Conservation (phyloP, 2,888 invertebrate genomes). For the Hofmannophila pseudospretella region DNA sequence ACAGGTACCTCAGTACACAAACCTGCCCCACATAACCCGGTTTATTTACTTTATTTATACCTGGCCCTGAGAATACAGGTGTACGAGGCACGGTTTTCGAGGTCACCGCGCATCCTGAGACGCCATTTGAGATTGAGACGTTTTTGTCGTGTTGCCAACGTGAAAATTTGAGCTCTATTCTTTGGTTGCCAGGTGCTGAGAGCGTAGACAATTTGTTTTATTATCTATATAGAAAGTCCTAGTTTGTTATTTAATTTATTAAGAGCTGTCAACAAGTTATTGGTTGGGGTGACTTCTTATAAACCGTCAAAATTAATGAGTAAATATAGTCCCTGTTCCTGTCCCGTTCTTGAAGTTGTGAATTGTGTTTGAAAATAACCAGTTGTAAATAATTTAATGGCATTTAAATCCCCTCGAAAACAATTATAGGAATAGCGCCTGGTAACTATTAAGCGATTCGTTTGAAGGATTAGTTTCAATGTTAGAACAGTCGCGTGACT, state of each 20-base stretch:
- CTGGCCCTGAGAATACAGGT: slow-evolving; percentile 36
- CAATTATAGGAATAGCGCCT: neutral
- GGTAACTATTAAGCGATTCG: neutral
- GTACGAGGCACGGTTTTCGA: slow-evolving; percentile 34
- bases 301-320: no score
- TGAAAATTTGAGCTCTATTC: neutral
- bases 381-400: no score
- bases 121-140: slow-evolving; percentile 9
- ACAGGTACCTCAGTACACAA: slow-evolving; percentile 18
- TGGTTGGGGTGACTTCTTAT: no score
- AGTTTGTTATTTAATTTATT: no score
- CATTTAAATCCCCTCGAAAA: neutral
- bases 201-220: neutral
- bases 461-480: slow-evolving; percentile 5
- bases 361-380: no score
- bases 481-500: slow-evolving; percentile 10
- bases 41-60: slow-evolving; percentile 45
- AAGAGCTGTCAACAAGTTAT: no score
- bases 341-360: no score
- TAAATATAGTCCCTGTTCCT: no score
- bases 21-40: slow-evolving; percentile 29
- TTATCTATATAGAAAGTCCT: no score
- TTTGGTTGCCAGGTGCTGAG: neutral
- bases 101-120: slow-evolving; percentile 30
- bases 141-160: slow-evolving; percentile 17